Conservation (phyloP, 2,113 vertebrate genomes). For the Stegastes partitus region DNA sequence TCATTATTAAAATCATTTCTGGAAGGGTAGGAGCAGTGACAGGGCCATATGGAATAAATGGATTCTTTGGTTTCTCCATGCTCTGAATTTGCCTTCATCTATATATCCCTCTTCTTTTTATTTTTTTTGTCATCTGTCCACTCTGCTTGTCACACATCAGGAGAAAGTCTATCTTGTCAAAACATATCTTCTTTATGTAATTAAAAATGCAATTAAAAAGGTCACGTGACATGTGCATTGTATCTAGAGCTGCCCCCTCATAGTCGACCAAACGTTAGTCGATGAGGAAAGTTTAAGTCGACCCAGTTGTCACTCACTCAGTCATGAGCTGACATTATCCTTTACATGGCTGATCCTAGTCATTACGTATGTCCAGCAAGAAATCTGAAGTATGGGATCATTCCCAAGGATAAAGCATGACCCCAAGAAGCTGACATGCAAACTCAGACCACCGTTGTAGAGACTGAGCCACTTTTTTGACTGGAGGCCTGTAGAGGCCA, state of each 20-base stretch:
- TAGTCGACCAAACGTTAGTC: too few species aligned
- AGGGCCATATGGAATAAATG: conserved; percentile 54
- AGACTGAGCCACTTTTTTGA: too few species aligned
- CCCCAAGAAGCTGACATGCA: too few species aligned
- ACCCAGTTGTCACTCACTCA: too few species aligned
- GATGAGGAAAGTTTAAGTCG: too few species aligned
- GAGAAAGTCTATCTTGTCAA: conserved; percentile 24
- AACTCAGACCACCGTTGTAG: too few species aligned
- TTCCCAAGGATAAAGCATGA: too few species aligned
- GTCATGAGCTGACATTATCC: too few species aligned
- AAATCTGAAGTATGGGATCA: too few species aligned
- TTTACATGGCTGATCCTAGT: too few species aligned
- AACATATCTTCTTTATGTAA: conserved; percentile 34
- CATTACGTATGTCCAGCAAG: too few species aligned
- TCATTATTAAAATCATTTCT: conserved; percentile 62
- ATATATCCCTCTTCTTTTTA: conserved; percentile 19
- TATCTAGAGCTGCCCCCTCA: background rate
- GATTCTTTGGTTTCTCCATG: conserved; percentile 47
- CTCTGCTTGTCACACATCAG: conserved; percentile 4
- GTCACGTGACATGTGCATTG: conserved; percentile 12
- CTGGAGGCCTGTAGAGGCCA: too few species aligned
- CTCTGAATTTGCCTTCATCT: conserved; percentile 20
- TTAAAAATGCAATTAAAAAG: conserved; percentile 47
- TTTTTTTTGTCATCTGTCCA: conserved; percentile 40
- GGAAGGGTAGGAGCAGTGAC: conserved; percentile 24